Percentiles rank a stretch among this genome's conserved stretches.
phyloP scores from a whole-genome alignment of 1,140 invertebrate species.

The Carcinoscorpius rotundicauda region DNA sequence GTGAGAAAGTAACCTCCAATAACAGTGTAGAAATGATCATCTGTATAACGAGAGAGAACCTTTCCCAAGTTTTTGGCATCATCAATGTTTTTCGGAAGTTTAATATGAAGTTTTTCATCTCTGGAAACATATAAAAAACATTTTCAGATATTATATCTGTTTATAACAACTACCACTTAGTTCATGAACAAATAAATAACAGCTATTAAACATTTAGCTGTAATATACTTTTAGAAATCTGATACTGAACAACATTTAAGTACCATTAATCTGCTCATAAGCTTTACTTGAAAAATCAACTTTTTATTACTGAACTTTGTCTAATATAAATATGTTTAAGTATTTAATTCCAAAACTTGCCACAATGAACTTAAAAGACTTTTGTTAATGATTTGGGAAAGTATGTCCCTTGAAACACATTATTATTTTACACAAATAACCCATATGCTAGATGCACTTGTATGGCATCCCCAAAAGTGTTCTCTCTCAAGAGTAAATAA shows the following conservation, averaged over 20 bases:
- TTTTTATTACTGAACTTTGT: no score
- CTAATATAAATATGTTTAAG: no score
- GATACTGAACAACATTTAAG: slow-evolving; percentile 4
- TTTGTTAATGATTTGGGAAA: no score
- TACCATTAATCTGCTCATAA: slow-evolving; percentile 27
- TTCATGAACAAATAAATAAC: neutral
- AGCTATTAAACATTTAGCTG: slow-evolving; percentile 2
- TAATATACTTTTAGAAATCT: slow-evolving; percentile 1
- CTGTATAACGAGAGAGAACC: slow-evolving; percentile 84
- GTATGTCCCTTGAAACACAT: no score
- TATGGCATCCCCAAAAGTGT: no score
- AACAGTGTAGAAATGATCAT: slow-evolving; percentile 86
- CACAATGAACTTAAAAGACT: no score
- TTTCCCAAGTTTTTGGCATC: slow-evolving; percentile 90
- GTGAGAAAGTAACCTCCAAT: slow-evolving; percentile 72
- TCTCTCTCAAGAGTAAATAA: no score
- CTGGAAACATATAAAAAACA: slow-evolving; percentile 46
- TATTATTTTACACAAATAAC: no score
- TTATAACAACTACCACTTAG: no score
- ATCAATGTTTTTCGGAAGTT: slow-evolving; percentile 82
- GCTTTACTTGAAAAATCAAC: slow-evolving; percentile 22
- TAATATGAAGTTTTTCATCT: slow-evolving; percentile 73
- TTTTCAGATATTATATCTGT: no score
- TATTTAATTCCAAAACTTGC: no score
- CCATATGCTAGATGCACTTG: no score